Percentiles rank a stretch among this genome's conserved stretches.
Conservation (phyloP, 2,888 invertebrate species). For the Drosophila fulvimacula region DNA sequence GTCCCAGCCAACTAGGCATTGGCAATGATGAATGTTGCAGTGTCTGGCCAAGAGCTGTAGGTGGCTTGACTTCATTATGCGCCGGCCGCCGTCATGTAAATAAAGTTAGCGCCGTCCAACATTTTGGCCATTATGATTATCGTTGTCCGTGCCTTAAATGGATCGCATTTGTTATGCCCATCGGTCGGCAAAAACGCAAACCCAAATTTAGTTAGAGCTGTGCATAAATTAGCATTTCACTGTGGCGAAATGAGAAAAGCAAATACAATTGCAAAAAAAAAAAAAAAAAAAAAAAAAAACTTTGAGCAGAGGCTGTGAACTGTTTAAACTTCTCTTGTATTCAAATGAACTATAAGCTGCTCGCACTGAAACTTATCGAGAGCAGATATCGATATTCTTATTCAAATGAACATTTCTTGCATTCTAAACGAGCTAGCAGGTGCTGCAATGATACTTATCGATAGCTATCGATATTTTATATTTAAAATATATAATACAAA, state of each 20-base stretch:
- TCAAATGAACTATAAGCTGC: background rate
- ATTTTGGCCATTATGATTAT: conserved; percentile 43
- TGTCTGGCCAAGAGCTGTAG: background rate
- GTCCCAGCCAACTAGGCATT: conserved; percentile 5
- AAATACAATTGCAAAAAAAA: background rate
- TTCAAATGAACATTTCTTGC: too few relatives aligned
- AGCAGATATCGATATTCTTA: too few relatives aligned
- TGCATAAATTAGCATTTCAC: conserved; percentile 50
- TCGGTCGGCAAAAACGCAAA: background rate
- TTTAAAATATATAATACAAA: too few relatives aligned
- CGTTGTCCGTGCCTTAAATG: conserved; percentile 31
- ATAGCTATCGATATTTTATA: too few relatives aligned
- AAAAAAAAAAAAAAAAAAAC: too few relatives aligned
- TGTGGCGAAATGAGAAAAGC: background rate
- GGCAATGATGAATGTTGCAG: conserved; percentile 22
- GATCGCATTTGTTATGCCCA: conserved; percentile 40
- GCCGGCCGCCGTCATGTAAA: conserved; percentile 14
- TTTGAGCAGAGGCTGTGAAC: too few relatives aligned
- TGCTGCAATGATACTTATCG: too few relatives aligned
- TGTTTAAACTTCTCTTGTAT: too few relatives aligned
- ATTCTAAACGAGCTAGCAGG: too few relatives aligned
- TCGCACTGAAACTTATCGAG: background rate
- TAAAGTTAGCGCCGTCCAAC: background rate
- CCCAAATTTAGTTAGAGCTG: conserved; percentile 2
- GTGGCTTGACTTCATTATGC: background rate